Percentiles rank a stretch among this genome's conserved stretches.
Conservation (phyloP, 2,113 vertebrate genomes). For the Psilopsiagon aurifrons region DNA sequence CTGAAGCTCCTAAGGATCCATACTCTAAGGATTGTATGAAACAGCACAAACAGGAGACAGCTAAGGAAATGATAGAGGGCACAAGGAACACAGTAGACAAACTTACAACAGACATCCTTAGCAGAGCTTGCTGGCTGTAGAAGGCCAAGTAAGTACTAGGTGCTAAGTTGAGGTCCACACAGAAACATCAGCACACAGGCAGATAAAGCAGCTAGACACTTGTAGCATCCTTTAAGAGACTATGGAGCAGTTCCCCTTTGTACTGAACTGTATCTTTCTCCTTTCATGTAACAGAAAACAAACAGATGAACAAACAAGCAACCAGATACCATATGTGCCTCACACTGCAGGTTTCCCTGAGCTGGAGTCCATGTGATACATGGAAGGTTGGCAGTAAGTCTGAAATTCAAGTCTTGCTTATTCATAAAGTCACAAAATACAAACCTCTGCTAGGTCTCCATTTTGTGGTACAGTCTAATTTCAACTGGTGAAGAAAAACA, state of each 20-base stretch:
- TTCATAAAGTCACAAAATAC: not conserved
- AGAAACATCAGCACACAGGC: not conserved
- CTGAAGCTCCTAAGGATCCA: not conserved
- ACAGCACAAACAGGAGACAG: not conserved
- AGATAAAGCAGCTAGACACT: not conserved
- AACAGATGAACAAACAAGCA: not conserved
- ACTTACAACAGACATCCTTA: not conserved
- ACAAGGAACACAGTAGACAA: not conserved
- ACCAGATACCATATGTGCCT: not conserved
- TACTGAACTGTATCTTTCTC: not conserved
- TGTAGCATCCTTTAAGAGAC: not conserved
- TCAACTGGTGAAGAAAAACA: not conserved
- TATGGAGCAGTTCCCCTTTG: not conserved
- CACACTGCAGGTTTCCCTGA: not conserved
- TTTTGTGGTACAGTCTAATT: not conserved
- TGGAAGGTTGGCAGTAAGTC: not conserved
- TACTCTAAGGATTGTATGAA: not conserved
- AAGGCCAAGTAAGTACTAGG: not conserved
- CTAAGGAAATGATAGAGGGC: not conserved
- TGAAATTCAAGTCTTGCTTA: not conserved
- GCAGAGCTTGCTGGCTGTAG: not conserved
- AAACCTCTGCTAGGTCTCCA: not conserved
- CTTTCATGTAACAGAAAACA: not conserved
- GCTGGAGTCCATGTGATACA: not conserved
- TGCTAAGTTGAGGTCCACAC: not conserved